Base-by-base conservation (phyloP, 2,888 invertebrate species). In the Melipona beecheii region DNA sequence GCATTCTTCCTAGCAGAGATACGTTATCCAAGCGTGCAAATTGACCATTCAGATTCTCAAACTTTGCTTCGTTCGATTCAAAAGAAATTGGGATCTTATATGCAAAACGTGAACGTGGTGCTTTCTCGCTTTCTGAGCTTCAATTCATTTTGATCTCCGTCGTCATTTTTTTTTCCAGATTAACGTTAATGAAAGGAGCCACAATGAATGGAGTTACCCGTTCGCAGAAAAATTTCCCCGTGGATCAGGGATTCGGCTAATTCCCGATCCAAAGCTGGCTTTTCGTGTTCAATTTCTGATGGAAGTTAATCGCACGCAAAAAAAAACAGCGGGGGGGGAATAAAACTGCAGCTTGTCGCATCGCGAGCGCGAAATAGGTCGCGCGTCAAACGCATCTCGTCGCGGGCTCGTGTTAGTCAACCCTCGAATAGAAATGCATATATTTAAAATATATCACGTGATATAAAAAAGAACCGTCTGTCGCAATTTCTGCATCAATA, bases 401-500 rank as follows among this genome's bases (percentile, higher is more conserved):
- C 73, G 43, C 58, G 24, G 9, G 24, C 21, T 24, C 49, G 19
- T 54, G 6, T 65, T n/a, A 74, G 74, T 24, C 64, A 15, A n/a
- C 56, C 27, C 74, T 65, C 54, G 65, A 74, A 50, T 31, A 50
- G 73, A 64, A 52, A 65, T 65, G 65, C 43, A 74, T 77, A 56
- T 79, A 64, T 76, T 69, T 79, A 56, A 78, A 81, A 78, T 71
- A 43, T 60, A 68, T 81, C 36, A 49, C 65, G 65, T 43, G 60
- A 50, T 60, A 65, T 65, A 62, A 72, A 79, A 78, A 31, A 31
- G 4, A 78, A 43, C n/a, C 31, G 49, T 21, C 49, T 4, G 50
- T 66, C 17, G 71, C 52, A 54, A 60, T 60, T 66, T 78, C 64
- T 56, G 36, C 64, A 56, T 49, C 50, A 19, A 68, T 49, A 17